Evolutionary conservation across 2,113 vertebrate species (phyloP), one percentile per base, ranked within the genome.

Genomic region (Ctenodactylus gundi): DNA sequence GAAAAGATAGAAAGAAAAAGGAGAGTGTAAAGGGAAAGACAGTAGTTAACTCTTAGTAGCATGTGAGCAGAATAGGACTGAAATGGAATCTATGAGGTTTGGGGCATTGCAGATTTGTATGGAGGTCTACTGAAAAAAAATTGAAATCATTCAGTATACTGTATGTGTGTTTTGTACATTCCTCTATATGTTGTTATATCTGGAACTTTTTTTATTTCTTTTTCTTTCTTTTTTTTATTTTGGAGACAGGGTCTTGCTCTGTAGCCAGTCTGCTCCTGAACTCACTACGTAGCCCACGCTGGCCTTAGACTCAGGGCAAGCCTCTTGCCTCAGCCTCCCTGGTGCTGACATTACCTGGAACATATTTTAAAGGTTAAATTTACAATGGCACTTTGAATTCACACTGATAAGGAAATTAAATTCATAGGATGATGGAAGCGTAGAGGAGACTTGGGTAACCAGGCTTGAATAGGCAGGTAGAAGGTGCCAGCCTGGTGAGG

Each of bases 401-500:
- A 41, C 44, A 77, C 58, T 78, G 39, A 73, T 53, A 72, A 93
- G 17, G 68, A 91, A 6, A 25, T 78, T 88, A 36, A 93, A 75
- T 8, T 60, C 31, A 31, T 29, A 21, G 31, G 18, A 7, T 29
- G 15, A 60, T 34, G 39, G 62, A 53, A 53, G n/a, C 17, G n/a
- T 4, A 75, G 39, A n/a, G n/a, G 1, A 70, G 29, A 46, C 57
- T 39, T 70, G 12, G 85, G 29, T 64, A 15, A 44, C 4, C 4
- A 68, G 27, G 27, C 31, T 29, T 18, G 36, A 15, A 75, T 34
- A 34, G 41, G 85, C 14, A 44, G n/a, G 20, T 44, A 4, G 53
- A 70, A 77, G 36, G 51, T 46, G 55, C 58, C 25, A 65, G 3
- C 23, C 3, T 55, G 46, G 20, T 20, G 7, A 12, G 41, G 23